phyloP scores from a whole-genome alignment of 2,888 invertebrate species.

The Enoplolaimus lenunculus region DNA sequence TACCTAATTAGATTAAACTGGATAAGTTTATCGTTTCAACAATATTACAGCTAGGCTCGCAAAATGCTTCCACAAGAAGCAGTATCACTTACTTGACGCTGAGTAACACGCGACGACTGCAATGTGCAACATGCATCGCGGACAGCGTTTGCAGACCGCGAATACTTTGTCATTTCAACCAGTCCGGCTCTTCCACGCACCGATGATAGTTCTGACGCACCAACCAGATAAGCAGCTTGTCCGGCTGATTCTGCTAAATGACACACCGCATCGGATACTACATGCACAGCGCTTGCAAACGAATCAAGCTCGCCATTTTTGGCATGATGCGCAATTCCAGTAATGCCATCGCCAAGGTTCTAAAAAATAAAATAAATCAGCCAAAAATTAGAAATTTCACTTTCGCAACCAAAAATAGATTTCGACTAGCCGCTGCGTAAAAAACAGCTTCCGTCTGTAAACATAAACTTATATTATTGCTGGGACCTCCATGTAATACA shows the following conservation, averaged over 20 bases:
- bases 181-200: slow-evolving; percentile 73
- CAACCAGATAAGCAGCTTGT: slow-evolving; percentile 81
- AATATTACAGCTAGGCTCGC: no score
- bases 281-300: slow-evolving; percentile 66
- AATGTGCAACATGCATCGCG: slow-evolving; percentile 59
- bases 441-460: no score
- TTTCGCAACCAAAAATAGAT: no score
- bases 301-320: slow-evolving; percentile 69
- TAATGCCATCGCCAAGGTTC: slow-evolving; percentile 58
- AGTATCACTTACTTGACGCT: slow-evolving; percentile 6
- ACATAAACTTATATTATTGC: no score
- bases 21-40: no score
- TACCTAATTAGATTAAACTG: no score
- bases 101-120: slow-evolving; percentile 5
- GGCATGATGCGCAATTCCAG: slow-evolving; percentile 79
- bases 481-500: no score
- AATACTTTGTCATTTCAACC: slow-evolving; percentile 72
- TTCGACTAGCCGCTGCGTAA: no score
- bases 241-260: slow-evolving; percentile 81
- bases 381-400: no score
- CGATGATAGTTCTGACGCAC: slow-evolving; percentile 75
- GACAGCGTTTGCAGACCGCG: slow-evolving; percentile 74
- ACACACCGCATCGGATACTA: slow-evolving; percentile 72
- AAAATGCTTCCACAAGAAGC: no score
- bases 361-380: no score